Conservation (phyloP, 2,113 vertebrate genomes). For the Cepphus grylle region DNA sequence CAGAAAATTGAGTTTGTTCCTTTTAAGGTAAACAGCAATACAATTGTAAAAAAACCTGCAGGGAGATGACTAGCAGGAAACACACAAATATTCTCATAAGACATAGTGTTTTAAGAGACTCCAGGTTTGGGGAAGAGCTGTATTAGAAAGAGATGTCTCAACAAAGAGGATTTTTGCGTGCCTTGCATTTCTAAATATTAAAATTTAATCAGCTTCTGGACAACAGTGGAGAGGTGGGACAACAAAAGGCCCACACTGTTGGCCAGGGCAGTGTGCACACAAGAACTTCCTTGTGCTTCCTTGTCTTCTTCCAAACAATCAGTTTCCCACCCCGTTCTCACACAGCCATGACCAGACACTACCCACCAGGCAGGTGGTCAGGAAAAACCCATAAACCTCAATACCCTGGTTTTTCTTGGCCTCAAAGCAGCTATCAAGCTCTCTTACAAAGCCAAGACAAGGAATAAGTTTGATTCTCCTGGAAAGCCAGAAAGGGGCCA, state of each 20-base stretch:
- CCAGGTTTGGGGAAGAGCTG: neutral
- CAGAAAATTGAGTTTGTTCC: neutral
- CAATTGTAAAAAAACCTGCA: neutral
- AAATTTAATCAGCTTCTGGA: neutral
- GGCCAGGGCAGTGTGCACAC: neutral
- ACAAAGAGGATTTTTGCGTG: neutral
- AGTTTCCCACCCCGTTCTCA: neutral
- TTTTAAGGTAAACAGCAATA: neutral
- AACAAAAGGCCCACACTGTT: neutral
- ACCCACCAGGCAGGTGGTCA: neutral
- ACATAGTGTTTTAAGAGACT: neutral
- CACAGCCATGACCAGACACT: neutral
- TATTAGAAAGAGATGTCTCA: neutral
- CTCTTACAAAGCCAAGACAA: neutral
- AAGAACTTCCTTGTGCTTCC: neutral
- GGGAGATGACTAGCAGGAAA: neutral
- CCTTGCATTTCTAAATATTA: neutral
- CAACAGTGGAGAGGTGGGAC: accelerated
- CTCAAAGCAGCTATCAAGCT: neutral
- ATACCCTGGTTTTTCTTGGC: neutral
- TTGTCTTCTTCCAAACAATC: neutral
- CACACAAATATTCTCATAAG: neutral
- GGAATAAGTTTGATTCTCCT: neutral
- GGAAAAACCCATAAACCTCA: neutral
- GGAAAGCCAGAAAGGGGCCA: neutral